A percentile compares a stretch with the other conserved stretches of the same genome.
Conservation (phyloP, 2,113 vertebrate genomes). For the Ictalurus furcatus region DNA sequence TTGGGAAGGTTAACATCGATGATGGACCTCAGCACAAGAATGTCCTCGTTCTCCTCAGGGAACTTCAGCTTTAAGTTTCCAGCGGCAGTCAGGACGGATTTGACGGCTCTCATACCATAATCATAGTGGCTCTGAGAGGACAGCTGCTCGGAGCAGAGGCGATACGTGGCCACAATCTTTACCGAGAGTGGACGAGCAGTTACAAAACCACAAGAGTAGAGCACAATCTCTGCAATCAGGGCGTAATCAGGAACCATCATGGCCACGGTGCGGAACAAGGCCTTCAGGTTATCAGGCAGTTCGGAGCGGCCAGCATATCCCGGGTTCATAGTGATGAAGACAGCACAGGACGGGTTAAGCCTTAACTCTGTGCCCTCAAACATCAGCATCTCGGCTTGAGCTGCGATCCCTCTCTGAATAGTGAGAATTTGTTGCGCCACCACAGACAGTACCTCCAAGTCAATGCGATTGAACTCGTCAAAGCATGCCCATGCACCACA, state of each 20-base stretch:
- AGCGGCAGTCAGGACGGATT: slow-evolving; percentile 87
- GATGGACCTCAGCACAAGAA: slow-evolving; percentile 86
- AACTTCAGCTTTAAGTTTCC: slow-evolving; percentile 89
- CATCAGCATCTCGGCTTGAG: slow-evolving; percentile 72
- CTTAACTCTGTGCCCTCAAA: slow-evolving; percentile 90
- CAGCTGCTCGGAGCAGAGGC: no score
- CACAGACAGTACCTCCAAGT: slow-evolving; percentile 91
- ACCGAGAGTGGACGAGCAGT: slow-evolving; percentile 84
- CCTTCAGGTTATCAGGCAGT: slow-evolving; percentile 88
- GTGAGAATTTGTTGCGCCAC: slow-evolving; percentile 94
- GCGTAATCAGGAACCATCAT: slow-evolving; percentile 96
- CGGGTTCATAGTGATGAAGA: slow-evolving; percentile 96
- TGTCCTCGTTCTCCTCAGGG: slow-evolving; percentile 87
- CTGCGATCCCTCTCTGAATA: slow-evolving; percentile 88
- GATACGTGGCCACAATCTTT: slow-evolving; percentile 78
- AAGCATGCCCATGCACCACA: slow-evolving; percentile 93
- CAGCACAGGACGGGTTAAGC: slow-evolving; percentile 86
- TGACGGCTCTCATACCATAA: slow-evolving; percentile 63
- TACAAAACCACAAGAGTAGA: slow-evolving; percentile 90
- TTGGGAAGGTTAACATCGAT: slow-evolving; percentile 91
- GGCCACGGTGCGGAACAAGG: slow-evolving; percentile 87
- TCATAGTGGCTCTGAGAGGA: no score
- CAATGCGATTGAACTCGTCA: slow-evolving; percentile 93
- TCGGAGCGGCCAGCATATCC: slow-evolving; percentile 71
- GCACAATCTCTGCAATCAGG: slow-evolving; percentile 91